Percentiles rank a stretch among this genome's conserved stretches.
Evolutionary conservation across 2,113 vertebrate species (phyloP).

Genomic region (Forbesichthys papilliferus): DNA sequence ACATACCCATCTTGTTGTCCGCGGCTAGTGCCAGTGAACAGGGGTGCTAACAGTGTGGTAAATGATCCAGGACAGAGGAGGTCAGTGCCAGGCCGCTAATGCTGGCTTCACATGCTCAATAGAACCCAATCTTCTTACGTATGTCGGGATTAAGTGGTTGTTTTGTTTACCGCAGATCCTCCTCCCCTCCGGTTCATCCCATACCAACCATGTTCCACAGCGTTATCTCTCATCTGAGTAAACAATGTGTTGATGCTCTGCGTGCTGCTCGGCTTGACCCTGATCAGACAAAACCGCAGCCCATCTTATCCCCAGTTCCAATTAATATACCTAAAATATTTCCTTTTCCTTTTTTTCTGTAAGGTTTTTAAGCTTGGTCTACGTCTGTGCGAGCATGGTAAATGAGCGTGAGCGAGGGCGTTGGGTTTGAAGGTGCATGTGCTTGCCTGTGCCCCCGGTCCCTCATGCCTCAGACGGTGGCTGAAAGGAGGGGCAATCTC

Average conservation of each 20-base stretch:
- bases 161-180: constrained; percentile 20
- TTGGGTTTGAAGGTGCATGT: background rate
- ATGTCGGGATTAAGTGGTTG: constrained; percentile 61
- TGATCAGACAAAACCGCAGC: background rate
- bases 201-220: constrained; percentile 1
- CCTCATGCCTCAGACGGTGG: background rate
- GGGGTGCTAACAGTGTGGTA: no score
- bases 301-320: background rate
- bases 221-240: constrained; percentile 20
- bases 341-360: background rate
- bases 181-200: constrained; percentile 21
- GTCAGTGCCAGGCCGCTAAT: no score
- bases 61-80: no score
- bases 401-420: background rate
- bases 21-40: no score
- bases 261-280: background rate
- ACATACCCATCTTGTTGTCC: no score
- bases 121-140: constrained; percentile 65
- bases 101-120: background rate
- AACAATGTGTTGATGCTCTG: constrained; percentile 2
- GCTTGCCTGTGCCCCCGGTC: background rate
- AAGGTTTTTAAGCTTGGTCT: background rate
- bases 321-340: no score
- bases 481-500: constrained; percentile 1
- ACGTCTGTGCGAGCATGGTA: background rate